Evolutionary conservation across 2,888 invertebrate genomes (phyloP), one percentile per base, ranked within the genome.

Genomic region (Microctonus hyperodae): DNA sequence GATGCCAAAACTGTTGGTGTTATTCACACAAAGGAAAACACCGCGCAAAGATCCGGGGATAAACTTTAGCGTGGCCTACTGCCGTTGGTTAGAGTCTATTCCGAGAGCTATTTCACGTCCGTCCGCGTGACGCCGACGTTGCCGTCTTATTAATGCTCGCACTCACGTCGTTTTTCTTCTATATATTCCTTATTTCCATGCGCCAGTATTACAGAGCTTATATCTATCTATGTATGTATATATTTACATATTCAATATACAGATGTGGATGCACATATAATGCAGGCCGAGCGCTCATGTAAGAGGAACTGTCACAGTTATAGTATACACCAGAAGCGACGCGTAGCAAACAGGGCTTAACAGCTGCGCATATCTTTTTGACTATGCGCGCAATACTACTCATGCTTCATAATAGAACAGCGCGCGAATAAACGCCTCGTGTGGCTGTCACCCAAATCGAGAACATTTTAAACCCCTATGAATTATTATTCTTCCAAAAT

Each of bases 101-200:
- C 71, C 72, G 63, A 72, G 75, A 72, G 67, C 73, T 73, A 70
- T 75, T 75, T 68, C 67, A 67, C 72, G 70, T 68, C 70, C 64
- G 67, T 71, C 69, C 65, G 65, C 40, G 44, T 56, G 59, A 69
- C 61, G 57, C 63, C 63, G 59, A 65, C 65, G 64, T 69, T 72
- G 69, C 71, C 73, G 74, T 76, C 77, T 78, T 79, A 79, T 78
- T 79, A 79, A 79, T 78, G 79, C 77, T 28, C 55, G 44, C 33
- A 48, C 60, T 59, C 40, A 35, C 58, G 16, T 55, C 48, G 55
- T 55, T 56, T 69, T 50, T 58, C 68, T 69, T 70, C 64, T 69
- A 67, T 44, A 28, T 23, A 44, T 9, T 44, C 20, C 16, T 44
- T 16, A 44, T 44, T 44, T 44, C 44, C 16, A 44, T 16, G 20